Conservation (phyloP, 1,140 invertebrate species). For the Caenorhabditis latens region DNA sequence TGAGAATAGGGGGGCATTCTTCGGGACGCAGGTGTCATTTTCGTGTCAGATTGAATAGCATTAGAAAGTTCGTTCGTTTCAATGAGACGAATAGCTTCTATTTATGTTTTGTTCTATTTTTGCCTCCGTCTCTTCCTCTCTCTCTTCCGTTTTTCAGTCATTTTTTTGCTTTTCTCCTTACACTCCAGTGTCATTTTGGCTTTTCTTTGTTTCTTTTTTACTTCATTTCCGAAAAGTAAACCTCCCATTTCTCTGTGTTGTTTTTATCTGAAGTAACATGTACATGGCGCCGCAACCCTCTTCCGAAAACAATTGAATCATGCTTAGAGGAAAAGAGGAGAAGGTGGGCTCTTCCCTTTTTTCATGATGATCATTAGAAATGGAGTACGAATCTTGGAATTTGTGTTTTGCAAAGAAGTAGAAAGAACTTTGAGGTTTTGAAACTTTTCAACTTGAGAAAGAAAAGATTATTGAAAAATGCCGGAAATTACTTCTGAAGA, state of each 20-base stretch:
- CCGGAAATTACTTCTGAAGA: too few species aligned
- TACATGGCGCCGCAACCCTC: not conserved
- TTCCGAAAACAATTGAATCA: slow-evolving; percentile 41
- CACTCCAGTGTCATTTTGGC: not conserved
- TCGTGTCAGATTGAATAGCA: slow-evolving; percentile 35
- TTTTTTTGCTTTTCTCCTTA: slow-evolving; percentile 1
- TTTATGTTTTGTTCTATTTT: slow-evolving; percentile 4
- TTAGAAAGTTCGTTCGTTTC: slow-evolving; percentile 48
- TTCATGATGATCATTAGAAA: not conserved
- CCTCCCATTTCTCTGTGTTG: not conserved
- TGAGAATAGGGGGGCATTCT: not conserved
- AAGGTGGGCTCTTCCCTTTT: not conserved
- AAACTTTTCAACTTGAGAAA: too few species aligned
- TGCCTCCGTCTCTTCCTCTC: not conserved
- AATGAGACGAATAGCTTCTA: not conserved
- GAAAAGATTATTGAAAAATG: too few species aligned
- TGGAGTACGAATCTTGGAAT: too few species aligned
- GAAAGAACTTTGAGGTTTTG: too few species aligned
- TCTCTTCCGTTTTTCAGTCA: slow-evolving; percentile 1
- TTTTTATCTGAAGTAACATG: not conserved
- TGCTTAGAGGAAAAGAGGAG: not conserved
- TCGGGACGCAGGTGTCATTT: slow-evolving; percentile 46
- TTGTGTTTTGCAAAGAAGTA: too few species aligned
- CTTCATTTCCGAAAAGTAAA: slow-evolving; percentile 40
- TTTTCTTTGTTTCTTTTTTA: slow-evolving; percentile 30